A percentile compares a stretch with the other conserved stretches of the same genome.
Conservation (phyloP, 2,888 invertebrate genomes). For the Heteromurus nitidus region DNA sequence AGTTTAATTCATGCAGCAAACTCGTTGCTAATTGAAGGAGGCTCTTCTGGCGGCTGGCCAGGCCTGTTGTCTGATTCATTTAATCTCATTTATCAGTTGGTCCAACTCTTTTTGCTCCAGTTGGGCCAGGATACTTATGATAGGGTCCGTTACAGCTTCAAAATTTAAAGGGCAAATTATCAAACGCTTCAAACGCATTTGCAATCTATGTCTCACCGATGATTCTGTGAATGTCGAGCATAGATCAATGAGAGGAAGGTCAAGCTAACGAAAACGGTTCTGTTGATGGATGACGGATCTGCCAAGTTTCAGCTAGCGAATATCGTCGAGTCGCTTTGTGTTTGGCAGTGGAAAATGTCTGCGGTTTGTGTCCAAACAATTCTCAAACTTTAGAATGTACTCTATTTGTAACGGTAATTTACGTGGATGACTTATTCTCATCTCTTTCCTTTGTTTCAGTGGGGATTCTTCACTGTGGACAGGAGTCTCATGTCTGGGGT, state of each 20-base stretch:
- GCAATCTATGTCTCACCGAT: too few species aligned
- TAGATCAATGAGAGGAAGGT: conserved; percentile 66
- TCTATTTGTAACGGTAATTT: too few species aligned
- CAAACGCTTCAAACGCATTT: too few species aligned
- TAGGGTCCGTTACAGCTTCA: too few species aligned
- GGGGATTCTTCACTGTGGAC: conserved; percentile 66
- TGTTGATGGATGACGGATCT: conserved; percentile 49
- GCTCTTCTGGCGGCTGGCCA: conserved; percentile 57
- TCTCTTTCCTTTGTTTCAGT: conserved; percentile 37
- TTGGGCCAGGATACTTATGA: conserved; percentile 67
- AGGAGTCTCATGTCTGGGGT: conserved; percentile 62
- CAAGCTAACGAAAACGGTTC: conserved; percentile 62
- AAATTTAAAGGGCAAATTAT: too few species aligned
- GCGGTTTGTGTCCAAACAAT: conserved; percentile 33
- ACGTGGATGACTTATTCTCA: too few species aligned
- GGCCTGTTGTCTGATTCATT: conserved; percentile 62
- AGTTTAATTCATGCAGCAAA: conserved; percentile 67
- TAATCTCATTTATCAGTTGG: conserved; percentile 64
- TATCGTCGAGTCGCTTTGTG: conserved; percentile 60
- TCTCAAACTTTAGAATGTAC: too few species aligned
- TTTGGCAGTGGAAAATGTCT: conserved; percentile 67
- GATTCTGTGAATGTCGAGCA: too few species aligned
- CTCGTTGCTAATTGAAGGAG: conserved; percentile 65
- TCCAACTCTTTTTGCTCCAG: conserved; percentile 64
- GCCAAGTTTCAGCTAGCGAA: conserved; percentile 63